Conservation (phyloP, 1,140 invertebrate species). For the Atta cephalotes region DNA sequence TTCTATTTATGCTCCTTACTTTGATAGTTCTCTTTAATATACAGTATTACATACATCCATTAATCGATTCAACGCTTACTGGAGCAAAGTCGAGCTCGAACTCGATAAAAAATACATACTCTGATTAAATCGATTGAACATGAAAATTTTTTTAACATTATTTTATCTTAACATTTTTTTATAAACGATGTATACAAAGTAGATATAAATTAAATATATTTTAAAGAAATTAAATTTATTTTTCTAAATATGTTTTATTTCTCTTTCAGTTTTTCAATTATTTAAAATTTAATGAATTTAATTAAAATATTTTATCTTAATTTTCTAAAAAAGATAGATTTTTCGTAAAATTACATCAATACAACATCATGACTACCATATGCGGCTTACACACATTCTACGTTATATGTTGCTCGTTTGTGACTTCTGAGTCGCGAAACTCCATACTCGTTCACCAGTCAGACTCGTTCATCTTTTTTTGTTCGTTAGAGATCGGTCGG, state of each 20-base stretch:
- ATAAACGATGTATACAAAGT: neutral
- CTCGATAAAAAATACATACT: slow-evolving; percentile 11
- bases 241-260: neutral
- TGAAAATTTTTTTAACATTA: neutral
- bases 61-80: slow-evolving; percentile 31
- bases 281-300: slow-evolving; percentile 6
- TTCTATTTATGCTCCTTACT: neutral
- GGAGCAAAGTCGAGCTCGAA: slow-evolving; percentile 16
- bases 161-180: neutral
- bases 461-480: slow-evolving; percentile 42
- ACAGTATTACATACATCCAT: neutral
- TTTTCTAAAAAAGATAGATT: neutral
- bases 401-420: slow-evolving; percentile 22
- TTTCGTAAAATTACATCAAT: neutral
- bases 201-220: neutral
- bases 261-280: neutral
- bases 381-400: slow-evolving; percentile 31
- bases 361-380: slow-evolving; percentile 27
- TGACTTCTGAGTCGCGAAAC: slow-evolving; percentile 22
- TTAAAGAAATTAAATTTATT: neutral
- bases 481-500: slow-evolving; percentile 37
- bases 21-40: neutral
- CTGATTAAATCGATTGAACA: neutral
- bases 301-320: neutral
- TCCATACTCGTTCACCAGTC: neutral